phyloP scores from a whole-genome alignment of 2,797 vertebrate genomes.

The Cyclopterus lumpus region DNA sequence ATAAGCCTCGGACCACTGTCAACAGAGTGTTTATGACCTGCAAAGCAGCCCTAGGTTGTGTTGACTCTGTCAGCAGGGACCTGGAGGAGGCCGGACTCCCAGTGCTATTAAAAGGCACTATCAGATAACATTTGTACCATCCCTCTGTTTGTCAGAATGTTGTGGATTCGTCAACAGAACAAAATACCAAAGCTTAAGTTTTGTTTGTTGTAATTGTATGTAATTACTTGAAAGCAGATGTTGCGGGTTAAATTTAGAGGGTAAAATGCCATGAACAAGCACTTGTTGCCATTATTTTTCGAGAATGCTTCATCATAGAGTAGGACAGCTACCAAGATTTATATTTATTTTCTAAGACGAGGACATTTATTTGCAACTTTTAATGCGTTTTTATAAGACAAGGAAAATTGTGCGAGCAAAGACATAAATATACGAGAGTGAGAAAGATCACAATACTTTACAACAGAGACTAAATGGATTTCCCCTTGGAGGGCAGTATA shows the following conservation, averaged over 20 bases:
- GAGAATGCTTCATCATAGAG: neutral
- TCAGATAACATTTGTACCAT: conserved; percentile 71
- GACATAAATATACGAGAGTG: conserved; percentile 52
- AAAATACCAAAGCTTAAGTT: conserved; percentile 3
- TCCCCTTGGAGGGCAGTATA: conserved; percentile 64
- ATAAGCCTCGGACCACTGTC: conserved; percentile 73
- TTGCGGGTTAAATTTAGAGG: neutral
- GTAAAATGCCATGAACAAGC: neutral
- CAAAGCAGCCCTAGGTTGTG: conserved; percentile 66
- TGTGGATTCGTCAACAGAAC: conserved; percentile 42
- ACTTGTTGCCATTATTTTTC: conserved; percentile 1
- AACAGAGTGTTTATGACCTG: conserved; percentile 82
- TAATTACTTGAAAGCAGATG: conserved; percentile 11
- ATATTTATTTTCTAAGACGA: neutral
- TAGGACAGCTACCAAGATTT: neutral
- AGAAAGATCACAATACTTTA: conserved; percentile 74
- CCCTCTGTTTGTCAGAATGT: conserved; percentile 33
- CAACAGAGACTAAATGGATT: conserved; percentile 69
- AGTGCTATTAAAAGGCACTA: conserved; percentile 76
- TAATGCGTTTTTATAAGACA: conserved; percentile 45
- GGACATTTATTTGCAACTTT: conserved; percentile 38
- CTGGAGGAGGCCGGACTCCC: conserved; percentile 47
- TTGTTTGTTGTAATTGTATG: conserved; percentile 1
- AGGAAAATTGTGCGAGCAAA: conserved; percentile 37
- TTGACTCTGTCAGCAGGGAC: conserved; percentile 79